Evolutionary conservation across 2,797 vertebrate species (phyloP).

Genomic region (Dendrocincla tyrannina): DNA sequence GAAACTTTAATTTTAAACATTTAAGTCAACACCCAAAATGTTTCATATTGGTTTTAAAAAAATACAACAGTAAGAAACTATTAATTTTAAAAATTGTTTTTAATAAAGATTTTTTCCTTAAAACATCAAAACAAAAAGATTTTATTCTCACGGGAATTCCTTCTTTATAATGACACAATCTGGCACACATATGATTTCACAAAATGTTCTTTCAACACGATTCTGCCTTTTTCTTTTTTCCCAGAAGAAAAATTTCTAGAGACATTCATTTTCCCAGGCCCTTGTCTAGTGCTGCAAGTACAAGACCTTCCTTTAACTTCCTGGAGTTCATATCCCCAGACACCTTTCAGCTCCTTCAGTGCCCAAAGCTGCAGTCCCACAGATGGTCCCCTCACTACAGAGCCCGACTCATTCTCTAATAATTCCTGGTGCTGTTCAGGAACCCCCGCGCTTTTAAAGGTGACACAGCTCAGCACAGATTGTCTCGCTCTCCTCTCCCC

Average conservation of each 20-base stretch:
- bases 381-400: not conserved
- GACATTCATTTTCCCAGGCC: conserved; percentile 25
- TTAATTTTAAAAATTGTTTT: not conserved
- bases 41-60: not conserved
- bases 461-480: conserved; percentile 46
- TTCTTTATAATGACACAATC: conserved; percentile 12
- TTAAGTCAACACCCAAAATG: not conserved
- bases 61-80: not conserved
- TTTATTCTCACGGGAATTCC: not conserved
- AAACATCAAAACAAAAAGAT: not conserved
- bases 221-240: not conserved
- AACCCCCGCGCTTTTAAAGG: not conserved
- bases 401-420: conserved; percentile 1
- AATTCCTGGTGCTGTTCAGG: not conserved
- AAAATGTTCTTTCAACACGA: not conserved
- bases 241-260: not conserved
- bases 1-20: not conserved
- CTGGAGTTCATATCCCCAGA: not conserved
- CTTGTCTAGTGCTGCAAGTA: not conserved
- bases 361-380: not conserved
- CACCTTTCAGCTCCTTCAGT: not conserved
- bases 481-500: conserved; percentile 5
- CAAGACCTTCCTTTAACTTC: not conserved
- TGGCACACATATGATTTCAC: not conserved
- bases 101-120: not conserved